Percentiles rank a stretch among this genome's conserved stretches.
phyloP scores from a whole-genome alignment of 2,888 invertebrate species.

The Lamellibrachia satsuma region DNA sequence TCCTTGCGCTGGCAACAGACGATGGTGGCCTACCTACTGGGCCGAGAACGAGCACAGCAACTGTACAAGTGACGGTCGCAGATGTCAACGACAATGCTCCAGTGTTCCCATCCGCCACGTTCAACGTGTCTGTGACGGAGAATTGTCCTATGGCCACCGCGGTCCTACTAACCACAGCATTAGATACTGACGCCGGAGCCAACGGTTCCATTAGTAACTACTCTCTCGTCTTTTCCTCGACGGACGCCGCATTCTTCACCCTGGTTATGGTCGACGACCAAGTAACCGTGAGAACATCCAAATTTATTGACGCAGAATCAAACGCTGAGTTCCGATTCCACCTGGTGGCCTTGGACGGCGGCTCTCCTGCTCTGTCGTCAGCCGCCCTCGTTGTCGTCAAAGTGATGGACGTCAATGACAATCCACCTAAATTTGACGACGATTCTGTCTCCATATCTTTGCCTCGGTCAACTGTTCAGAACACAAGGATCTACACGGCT shows the following conservation, averaged over 20 bases:
- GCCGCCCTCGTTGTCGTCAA: neutral
- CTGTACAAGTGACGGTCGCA: slow-evolving; percentile 21
- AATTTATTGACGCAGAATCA: slow-evolving; percentile 21
- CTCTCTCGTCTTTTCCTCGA: neutral
- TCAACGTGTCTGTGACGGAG: slow-evolving; percentile 24
- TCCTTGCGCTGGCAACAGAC: slow-evolving; percentile 28
- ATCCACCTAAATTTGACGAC: slow-evolving; percentile 23
- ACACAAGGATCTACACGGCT: slow-evolving; percentile 22
- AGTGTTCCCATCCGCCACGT: slow-evolving; percentile 13
- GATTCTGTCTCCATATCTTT: slow-evolving; percentile 17
- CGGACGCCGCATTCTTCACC: neutral
- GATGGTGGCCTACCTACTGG: slow-evolving; percentile 31
- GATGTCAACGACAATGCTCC: slow-evolving; percentile 33
- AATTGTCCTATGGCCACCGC: slow-evolving; percentile 3
- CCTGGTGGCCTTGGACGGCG: slow-evolving; percentile 14
- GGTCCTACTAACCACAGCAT: slow-evolving; percentile 22
- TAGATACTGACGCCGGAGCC: slow-evolving; percentile 27
- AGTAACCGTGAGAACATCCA: neutral
- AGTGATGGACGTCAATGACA: slow-evolving; percentile 27
- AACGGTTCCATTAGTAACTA: slow-evolving; percentile 22
- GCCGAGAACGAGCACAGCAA: slow-evolving; percentile 22
- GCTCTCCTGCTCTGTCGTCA: slow-evolving; percentile 21
- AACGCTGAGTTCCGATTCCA: neutral
- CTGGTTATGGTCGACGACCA: neutral
- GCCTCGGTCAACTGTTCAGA: slow-evolving; percentile 19